Evolutionary conservation across 2,888 invertebrate genomes (phyloP), one percentile per base, ranked within the genome.

Genomic region (Masnerella sp.): DNA sequence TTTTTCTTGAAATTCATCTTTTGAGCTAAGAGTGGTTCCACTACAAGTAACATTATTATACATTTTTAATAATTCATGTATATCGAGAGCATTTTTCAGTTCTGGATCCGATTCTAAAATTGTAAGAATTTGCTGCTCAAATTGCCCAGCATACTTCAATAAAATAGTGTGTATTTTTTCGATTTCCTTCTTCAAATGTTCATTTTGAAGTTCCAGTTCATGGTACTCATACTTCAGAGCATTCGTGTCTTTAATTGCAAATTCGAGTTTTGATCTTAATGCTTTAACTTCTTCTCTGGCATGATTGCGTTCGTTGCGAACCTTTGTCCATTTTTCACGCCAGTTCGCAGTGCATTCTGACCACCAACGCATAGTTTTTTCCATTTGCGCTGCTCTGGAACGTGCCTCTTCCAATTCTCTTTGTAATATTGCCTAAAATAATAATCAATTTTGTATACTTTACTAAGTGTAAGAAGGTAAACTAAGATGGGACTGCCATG

Each of bases 321-420:
- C 93, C 90, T 97, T 92, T 89, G 95, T 95, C 98, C 98, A 99
- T 85, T 98, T 98, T 85, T 95, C 95, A 28, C 96, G 89, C 97
- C 97, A 97, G 85, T 96, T 96, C 0, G 97, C 96, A 0, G 98
- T 98, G 87, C 99, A 99, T 88, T 98, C 98, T 52, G 95, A 97
- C 98, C 94, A 99, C 98, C 98, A 99, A 68, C 97, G 90, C 98
- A 99, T 98, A 0, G 98, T 99, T 88, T 98, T 98, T 87, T 99
- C 99, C 99, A 99, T 99, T 88, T 99, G 98, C 0, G 97, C 94
- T 11, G 97, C 97, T 74, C 98, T 89, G 2, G 97, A 96, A 77
- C 97, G 90, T 0, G 97, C 97, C 84, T 98, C 98, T 83, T 98
- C 97, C 76, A 99, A 89, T 86, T 99, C 98, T 45, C 96, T 89